Evolutionary conservation across 2,113 vertebrate genomes (phyloP).

Genomic region (Bos indicus): DNA sequence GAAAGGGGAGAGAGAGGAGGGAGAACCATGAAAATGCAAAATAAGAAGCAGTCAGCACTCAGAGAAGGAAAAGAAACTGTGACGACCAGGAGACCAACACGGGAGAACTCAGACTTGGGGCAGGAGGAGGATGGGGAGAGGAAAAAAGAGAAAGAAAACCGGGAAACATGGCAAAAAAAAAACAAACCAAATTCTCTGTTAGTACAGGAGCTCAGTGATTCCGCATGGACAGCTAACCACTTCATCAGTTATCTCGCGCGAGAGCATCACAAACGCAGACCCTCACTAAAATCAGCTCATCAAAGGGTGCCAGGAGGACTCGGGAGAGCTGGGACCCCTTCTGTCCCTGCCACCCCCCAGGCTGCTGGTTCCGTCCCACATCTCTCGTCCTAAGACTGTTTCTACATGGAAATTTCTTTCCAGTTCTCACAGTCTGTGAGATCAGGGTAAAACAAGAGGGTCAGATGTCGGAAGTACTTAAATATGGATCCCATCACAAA

Average conservation of each 20-base stretch:
- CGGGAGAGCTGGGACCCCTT: background rate
- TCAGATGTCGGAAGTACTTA: accelerated
- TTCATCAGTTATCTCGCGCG: background rate
- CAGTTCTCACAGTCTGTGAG: background rate
- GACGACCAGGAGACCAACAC: background rate
- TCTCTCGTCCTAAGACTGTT: background rate
- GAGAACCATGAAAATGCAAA: background rate
- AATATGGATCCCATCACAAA: background rate
- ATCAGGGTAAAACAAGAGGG: background rate
- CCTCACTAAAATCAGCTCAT: background rate
- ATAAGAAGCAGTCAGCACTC: background rate
- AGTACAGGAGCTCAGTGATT: background rate
- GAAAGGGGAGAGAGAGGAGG: background rate
- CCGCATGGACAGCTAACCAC: accelerated
- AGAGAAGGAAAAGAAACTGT: background rate
- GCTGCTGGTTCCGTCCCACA: background rate
- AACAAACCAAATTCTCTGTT: background rate
- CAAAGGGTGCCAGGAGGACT: background rate
- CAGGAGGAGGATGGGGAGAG: background rate
- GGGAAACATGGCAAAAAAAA: background rate
- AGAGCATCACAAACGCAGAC: background rate
- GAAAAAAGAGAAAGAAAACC: background rate
- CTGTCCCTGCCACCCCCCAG: accelerated
- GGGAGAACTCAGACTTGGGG: background rate
- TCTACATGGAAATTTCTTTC: background rate